Base-by-base conservation (phyloP, 2,113 vertebrate genomes). In the Sterrhoptilus dennistouni region DNA sequence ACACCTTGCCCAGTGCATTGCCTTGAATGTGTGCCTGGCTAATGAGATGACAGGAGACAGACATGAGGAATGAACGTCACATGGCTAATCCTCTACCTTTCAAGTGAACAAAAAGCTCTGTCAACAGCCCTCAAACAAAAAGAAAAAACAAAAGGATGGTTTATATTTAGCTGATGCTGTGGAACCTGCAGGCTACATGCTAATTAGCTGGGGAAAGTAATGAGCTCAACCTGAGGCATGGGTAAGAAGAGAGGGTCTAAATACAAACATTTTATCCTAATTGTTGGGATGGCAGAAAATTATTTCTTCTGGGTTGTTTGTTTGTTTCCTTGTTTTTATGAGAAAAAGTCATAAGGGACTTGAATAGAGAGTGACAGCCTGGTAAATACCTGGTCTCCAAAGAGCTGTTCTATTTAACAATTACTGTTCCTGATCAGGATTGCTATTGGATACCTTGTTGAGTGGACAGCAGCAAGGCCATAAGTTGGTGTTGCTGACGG, bases 161-260 rank as follows among this genome's bases (percentile, higher is more conserved):
- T 97, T 97, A 93, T 97, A 96, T 96, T 96, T 97, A 95, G 97
- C 90, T 93, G 72, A 86, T 94, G 93, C 40, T 23, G 40, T 83
- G 47, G 79, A 95, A 95, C 82, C 57, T 89, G 61, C 69, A 74
- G 65, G 70, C 79, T 91, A 93, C 87, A 93, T 97, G 84, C 72
- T 96, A 97, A 97, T 97, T 88, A 94, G 38, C 36, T 79, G 69
- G 25, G 36, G 47, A 89, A 89, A 91, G 74, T 93, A 94, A 94
- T 2, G 2, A 88, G 69, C 69, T 93, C 59, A 87, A 92, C 65
- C 49, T 93, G 60, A 86, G 90, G 70, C 84, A 61, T 5, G 7
- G 11, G 28, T 35, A 86, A 94, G 72, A 75, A 65, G 64, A 89
- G 69, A 54, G 20, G 35, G 45, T 78, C 69, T 93, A 77, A 95